Evolutionary conservation across 2,113 vertebrate species (phyloP), one percentile per base, ranked within the genome.

Genomic region (Larimichthys crocea): DNA sequence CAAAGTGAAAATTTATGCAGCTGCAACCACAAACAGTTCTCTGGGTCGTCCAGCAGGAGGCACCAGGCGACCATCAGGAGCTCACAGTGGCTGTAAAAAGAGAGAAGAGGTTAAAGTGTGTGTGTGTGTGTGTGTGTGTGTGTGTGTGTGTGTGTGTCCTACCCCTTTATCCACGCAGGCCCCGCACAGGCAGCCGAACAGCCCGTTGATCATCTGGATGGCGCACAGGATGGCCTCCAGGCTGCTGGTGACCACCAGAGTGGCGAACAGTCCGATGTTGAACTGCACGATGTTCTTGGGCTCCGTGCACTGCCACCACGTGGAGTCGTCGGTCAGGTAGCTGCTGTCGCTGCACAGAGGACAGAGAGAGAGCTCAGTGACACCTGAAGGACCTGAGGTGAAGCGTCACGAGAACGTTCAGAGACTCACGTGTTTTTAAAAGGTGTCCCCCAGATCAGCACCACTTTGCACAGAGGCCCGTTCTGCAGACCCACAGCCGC

Each of bases 141-240:
- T 35, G 35, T 8, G 6, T 8, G 35, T 35, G 35, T 35, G 35
- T 35, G 35, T 35, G 35, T 35, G 35, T 24, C 88, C 86, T 29
- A 96, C 94, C 77, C 48, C 86, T 48, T 95, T 94, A 0, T 83
- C 12, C 0, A 0, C 22, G 84, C 95, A 96, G 56, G 95, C 91
- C 61, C 95, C 95, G 29, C 95, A 96, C 62, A 96, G 55, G 55
- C 95, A 96, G 48, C 95, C 95, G 0, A 94, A 89, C 8, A 96
- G 88, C 8, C 95, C 94, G 2, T 95, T 95, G 90, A 96, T 85
- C 92, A 94, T 92, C 92, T 96, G 95, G 26, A 80, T 5, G 16
- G 53, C 76, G 29, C 95, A 96, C 15, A 96, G 91, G 1, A 95
- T 26, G 31, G 92, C 0, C 92, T 96, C 81, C 59, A 95, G 42